phyloP scores from a whole-genome alignment of 2,797 vertebrate genomes.

The Valencia hispanica region DNA sequence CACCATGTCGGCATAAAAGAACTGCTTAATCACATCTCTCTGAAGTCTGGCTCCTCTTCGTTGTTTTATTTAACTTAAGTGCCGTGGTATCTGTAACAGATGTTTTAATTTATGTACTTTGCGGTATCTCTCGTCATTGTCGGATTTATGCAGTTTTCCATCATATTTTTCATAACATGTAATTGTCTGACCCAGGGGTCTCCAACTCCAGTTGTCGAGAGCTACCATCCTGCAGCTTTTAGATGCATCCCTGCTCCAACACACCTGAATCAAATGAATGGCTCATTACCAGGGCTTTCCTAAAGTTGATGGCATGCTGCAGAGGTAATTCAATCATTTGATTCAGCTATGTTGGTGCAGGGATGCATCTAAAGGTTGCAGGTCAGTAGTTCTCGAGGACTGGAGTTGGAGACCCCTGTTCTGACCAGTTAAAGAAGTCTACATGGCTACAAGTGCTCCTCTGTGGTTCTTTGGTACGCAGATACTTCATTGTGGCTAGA shows the following conservation, averaged over 20 bases:
- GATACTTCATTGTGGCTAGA: conserved; percentile 9
- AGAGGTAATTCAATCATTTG: too few relatives aligned
- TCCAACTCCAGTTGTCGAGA: too few relatives aligned
- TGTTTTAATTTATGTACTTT: conserved; percentile 8
- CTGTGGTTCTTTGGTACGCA: conserved; percentile 22
- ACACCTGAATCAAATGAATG: too few relatives aligned
- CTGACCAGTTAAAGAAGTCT: conserved; percentile 28
- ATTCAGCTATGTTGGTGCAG: too few relatives aligned
- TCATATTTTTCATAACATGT: conserved; percentile 24
- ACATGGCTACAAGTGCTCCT: conserved; percentile 25
- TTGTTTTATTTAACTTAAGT: not conserved
- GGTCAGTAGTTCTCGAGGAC: too few relatives aligned
- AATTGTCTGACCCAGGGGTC: too few relatives aligned
- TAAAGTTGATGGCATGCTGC: too few relatives aligned
- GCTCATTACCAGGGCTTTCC: too few relatives aligned
- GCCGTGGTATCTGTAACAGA: not conserved
- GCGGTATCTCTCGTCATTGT: conserved; percentile 2
- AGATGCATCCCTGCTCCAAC: too few relatives aligned
- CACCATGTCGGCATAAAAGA: not conserved
- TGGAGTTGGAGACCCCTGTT: too few relatives aligned
- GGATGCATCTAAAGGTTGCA: too few relatives aligned
- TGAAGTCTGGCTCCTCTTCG: not conserved
- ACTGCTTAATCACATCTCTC: not conserved
- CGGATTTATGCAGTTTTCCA: conserved; percentile 20
- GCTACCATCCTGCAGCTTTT: too few relatives aligned